Evolutionary conservation across 1,140 invertebrate genomes (phyloP).

Genomic region (Drosophila virilis): DNA sequence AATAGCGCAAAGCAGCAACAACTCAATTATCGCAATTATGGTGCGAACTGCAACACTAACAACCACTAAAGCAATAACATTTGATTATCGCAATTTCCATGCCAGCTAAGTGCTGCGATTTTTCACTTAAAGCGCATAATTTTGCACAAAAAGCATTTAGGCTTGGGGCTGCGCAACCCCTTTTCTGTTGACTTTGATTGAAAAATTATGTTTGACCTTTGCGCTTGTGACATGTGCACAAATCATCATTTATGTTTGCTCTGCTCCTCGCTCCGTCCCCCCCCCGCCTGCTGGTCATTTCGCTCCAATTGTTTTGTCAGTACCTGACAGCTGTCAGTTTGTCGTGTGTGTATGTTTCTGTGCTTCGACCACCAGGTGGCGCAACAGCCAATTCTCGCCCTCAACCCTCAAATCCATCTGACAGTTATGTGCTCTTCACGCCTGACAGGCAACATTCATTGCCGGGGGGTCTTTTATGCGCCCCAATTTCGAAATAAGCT

Average conservation of each 20-base stretch:
- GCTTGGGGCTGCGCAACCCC: not conserved
- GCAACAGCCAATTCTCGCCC: constrained; percentile 31
- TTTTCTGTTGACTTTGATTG: constrained; percentile 46
- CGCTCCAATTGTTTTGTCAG: constrained; percentile 29
- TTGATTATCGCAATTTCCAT: constrained; percentile 36
- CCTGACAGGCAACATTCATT: not conserved
- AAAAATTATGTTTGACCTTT: constrained; percentile 72
- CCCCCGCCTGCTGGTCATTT: not conserved
- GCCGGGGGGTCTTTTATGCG: not conserved
- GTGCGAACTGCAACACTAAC: constrained; percentile 12
- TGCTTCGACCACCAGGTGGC: constrained; percentile 33
- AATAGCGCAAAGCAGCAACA: constrained; percentile 24
- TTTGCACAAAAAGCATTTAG: constrained; percentile 24
- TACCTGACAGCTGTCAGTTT: constrained; percentile 65
- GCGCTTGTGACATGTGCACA: constrained; percentile 19
- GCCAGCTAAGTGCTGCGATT: constrained; percentile 54
- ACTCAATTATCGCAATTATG: constrained; percentile 45
- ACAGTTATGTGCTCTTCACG: constrained; percentile 27
- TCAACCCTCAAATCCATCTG: constrained; percentile 19
- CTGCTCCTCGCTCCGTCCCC: not conserved
- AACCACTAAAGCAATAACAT: not conserved
- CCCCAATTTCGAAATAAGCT: constrained; percentile 1
- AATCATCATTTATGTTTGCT: constrained; percentile 47
- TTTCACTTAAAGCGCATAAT: constrained; percentile 63
- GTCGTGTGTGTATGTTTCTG: not conserved